Base-by-base conservation (phyloP, 2,888 invertebrate species). In the Plemyria rubiginata region DNA sequence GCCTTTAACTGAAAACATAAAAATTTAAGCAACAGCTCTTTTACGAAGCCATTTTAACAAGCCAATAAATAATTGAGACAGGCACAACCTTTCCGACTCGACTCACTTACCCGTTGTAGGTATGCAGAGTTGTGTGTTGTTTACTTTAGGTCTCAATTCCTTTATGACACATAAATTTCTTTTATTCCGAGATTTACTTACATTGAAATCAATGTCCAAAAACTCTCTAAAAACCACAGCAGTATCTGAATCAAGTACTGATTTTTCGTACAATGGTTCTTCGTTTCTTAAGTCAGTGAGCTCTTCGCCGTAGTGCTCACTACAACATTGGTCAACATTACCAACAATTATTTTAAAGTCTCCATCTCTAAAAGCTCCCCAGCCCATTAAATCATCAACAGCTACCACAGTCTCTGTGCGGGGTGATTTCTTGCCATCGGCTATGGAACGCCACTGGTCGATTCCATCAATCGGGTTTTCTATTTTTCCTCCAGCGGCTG, bases 361-460 rank as follows among this genome's bases (percentile, higher is more conserved):
- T 4, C 78, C 80, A 62, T 82, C 76, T 74, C 84, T 82, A 11
- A 74, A 77, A 2, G 86, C 82, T 13, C 79, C 82, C 68, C 87
- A 93, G 12, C 87, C 87, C 5, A 80, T 77, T 32, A 83, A 68
- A 58, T 80, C 77, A 29, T 94, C 94, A 50, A 94, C 92, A 73
- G 94, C 94, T 74, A 94, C 83, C 12, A 94, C 72, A 6, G 93
- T 71, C 67, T 94, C 92, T 2, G 82, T 82, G 54, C 94, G 85
- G 57, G 48, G 89, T 75, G 78, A 85, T 81, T 61, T 57, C 43
- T 78, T 72, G 28, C 86, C 88, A 51, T 87, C 83, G 45, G 89
- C 87, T 62, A 95, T 79, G 56, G 94, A 88, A 1, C 92, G 84
- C 95, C 95, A 95, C 68, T 95, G 92, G 77, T 95, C 93, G 5